Evolutionary conservation across 2,888 invertebrate genomes (phyloP).

Genomic region (Torymus texanus): DNA sequence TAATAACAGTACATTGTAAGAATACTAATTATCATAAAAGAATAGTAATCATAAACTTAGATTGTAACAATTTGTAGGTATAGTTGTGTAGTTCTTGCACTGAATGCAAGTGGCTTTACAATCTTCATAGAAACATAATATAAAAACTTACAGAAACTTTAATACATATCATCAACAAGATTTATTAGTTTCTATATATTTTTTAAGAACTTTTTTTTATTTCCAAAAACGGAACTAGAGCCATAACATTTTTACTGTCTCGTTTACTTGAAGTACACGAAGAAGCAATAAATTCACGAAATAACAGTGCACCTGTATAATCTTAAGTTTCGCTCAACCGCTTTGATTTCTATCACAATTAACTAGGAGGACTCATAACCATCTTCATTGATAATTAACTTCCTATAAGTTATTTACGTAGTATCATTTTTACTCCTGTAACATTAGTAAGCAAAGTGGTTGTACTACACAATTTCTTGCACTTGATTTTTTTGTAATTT

Average conservation of each 20-base stretch:
- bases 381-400: constrained; percentile 45
- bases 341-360: constrained; percentile 68
- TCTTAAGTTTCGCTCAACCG: constrained; percentile 56
- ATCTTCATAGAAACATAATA: constrained; percentile 33
- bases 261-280: constrained; percentile 36
- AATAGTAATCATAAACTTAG: constrained; percentile 38
- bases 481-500: constrained; percentile 45
- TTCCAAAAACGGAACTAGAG: constrained; percentile 43
- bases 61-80: constrained; percentile 29
- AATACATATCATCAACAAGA: constrained; percentile 23
- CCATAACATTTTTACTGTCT: constrained; percentile 40
- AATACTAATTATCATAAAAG: constrained; percentile 46
- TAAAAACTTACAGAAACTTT: constrained; percentile 41
- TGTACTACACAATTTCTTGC: constrained; percentile 27
- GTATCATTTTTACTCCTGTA: constrained; percentile 19
- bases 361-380: constrained; percentile 63
- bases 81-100: constrained; percentile 29
- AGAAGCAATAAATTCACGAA: constrained; percentile 42
- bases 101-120: constrained; percentile 34
- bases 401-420: constrained; percentile 37
- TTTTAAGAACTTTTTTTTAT: constrained; percentile 37
- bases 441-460: constrained; percentile 28
- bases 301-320: constrained; percentile 38
- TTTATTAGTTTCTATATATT: constrained; percentile 34
- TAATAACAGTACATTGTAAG: constrained; percentile 43